A percentile compares a stretch with the other conserved stretches of the same genome.
Conservation (phyloP, 1,140 invertebrate genomes). For the Drosophila kurseongensis region DNA sequence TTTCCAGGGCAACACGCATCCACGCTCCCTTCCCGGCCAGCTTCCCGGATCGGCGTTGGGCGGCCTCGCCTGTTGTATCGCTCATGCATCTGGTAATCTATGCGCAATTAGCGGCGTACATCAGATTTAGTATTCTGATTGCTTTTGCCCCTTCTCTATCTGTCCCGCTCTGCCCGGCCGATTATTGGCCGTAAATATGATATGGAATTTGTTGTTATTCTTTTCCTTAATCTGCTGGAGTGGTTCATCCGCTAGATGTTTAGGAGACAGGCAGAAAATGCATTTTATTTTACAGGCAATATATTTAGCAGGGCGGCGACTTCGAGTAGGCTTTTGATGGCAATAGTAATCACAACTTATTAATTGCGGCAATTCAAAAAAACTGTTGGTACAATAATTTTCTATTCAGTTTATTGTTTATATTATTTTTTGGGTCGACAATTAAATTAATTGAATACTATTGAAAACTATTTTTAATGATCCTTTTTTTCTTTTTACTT, state of each 20-base stretch:
- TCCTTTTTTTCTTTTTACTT: too few species aligned
- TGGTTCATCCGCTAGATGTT: conserved; percentile 44
- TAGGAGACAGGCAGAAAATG: conserved; percentile 53
- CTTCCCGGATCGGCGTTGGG: conserved; percentile 46
- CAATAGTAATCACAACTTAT: background rate
- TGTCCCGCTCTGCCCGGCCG: background rate
- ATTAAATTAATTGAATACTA: too few species aligned
- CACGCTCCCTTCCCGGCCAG: background rate
- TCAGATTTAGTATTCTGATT: conserved; percentile 82
- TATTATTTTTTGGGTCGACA: too few species aligned
- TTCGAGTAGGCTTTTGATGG: background rate
- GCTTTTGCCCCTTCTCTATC: conserved; percentile 46
- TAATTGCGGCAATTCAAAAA: background rate
- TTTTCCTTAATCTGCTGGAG: conserved; percentile 7
- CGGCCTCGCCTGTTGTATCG: conserved; percentile 68
- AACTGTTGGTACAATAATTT: background rate
- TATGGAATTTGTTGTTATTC: conserved; percentile 51
- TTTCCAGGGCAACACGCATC: conserved; percentile 32
- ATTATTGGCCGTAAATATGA: conserved; percentile 67
- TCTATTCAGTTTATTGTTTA: too few species aligned
- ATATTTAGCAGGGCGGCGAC: conserved; percentile 4
- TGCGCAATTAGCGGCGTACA: conserved; percentile 79
- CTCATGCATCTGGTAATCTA: conserved; percentile 81
- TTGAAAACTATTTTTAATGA: too few species aligned
- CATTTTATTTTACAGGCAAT: conserved; percentile 46